A percentile compares a stretch with the other conserved stretches of the same genome.
phyloP scores from a whole-genome alignment of 2,113 vertebrate genomes.

The Micronycteris hirsuta region DNA sequence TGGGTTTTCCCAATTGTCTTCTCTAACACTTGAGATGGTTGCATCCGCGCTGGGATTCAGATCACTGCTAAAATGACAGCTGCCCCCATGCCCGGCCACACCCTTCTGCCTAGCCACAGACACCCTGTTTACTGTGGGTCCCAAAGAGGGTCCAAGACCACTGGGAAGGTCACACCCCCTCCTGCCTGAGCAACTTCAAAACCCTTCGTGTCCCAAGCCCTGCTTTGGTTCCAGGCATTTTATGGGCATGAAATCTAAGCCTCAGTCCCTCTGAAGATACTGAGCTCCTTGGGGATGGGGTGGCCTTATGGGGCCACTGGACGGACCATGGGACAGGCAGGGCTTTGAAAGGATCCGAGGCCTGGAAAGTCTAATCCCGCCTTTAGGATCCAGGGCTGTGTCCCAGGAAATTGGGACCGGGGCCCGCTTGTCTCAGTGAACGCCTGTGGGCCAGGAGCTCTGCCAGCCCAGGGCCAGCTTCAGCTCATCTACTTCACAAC shows the following conservation, averaged over 20 bases:
- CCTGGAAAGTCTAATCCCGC: neutral
- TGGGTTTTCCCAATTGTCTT: neutral
- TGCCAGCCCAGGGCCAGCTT: rapidly evolving
- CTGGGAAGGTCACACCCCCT: neutral
- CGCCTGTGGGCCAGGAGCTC: neutral
- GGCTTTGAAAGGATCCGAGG: neutral
- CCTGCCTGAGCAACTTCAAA: neutral
- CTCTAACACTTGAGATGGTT: neutral
- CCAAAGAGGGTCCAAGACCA: neutral
- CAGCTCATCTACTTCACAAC: neutral
- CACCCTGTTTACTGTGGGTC: neutral
- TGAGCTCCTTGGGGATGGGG: neutral
- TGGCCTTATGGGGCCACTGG: neutral
- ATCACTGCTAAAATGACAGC: neutral
- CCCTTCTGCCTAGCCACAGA: neutral
- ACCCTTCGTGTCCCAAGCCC: neutral
- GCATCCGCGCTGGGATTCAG: neutral
- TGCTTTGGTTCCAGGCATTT: constrained; percentile 17
- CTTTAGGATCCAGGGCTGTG: neutral
- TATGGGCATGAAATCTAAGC: constrained; percentile 11
- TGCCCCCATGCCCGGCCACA: neutral
- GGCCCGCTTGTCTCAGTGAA: neutral
- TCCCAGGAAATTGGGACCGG: neutral
- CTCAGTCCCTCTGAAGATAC: neutral
- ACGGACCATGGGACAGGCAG: rapidly evolving